phyloP scores from a whole-genome alignment of 2,797 vertebrate species.

The Crenichthys baileyi region DNA sequence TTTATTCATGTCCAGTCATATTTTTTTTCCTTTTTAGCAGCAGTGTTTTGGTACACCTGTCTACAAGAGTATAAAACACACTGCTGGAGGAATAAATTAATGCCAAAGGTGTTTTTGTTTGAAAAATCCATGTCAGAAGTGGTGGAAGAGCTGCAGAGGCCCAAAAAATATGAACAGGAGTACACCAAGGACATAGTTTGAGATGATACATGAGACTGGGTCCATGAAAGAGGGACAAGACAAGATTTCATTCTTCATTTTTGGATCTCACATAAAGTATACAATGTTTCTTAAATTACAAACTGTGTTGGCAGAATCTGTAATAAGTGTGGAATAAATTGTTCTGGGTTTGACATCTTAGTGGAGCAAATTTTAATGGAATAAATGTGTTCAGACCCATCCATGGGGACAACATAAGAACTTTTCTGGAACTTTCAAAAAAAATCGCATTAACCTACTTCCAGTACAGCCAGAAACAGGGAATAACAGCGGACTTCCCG shows the following conservation, averaged over 20 bases:
- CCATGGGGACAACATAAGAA: no score
- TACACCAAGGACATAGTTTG: background rate
- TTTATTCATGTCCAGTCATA: constrained; percentile 2
- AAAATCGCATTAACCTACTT: no score
- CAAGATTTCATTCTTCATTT: background rate
- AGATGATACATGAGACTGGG: background rate
- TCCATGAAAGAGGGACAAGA: background rate
- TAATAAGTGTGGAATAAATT: background rate
- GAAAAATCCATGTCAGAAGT: background rate
- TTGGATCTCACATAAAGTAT: background rate
- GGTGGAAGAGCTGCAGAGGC: background rate
- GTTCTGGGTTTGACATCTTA: background rate
- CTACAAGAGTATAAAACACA: background rate
- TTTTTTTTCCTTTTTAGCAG: constrained; percentile 2
- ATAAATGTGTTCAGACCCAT: no score
- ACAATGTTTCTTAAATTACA: background rate
- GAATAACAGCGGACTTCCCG: no score
- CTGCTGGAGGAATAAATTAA: background rate
- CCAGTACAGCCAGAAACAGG: no score
- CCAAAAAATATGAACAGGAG: background rate
- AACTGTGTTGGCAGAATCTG: background rate
- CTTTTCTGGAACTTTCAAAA: no score
- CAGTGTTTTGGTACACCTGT: background rate
- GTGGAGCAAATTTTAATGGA: no score
- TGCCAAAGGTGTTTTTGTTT: background rate